A percentile compares a stretch with the other conserved stretches of the same genome.
Evolutionary conservation across 2,113 vertebrate species (phyloP).

Genomic region (Otis tarda): DNA sequence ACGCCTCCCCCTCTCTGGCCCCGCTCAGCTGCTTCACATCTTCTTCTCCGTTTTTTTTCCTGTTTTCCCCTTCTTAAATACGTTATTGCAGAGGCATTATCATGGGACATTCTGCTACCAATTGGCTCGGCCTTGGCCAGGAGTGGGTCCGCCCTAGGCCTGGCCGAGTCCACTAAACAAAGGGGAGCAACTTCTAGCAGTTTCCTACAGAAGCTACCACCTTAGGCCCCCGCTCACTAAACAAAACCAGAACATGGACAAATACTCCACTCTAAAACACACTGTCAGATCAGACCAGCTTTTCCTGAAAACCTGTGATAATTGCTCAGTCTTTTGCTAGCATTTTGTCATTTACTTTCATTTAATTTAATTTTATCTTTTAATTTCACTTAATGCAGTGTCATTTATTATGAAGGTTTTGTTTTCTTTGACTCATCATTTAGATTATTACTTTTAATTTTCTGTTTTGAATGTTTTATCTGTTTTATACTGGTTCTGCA

Average conservation of each 20-base stretch:
- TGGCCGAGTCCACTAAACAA: too few relatives aligned
- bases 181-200: too few relatives aligned
- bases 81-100: too few relatives aligned
- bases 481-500: background rate
- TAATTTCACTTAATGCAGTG: slow-evolving; percentile 55
- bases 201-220: too few relatives aligned
- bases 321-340: slow-evolving; percentile 41
- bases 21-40: too few relatives aligned
- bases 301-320: slow-evolving; percentile 35
- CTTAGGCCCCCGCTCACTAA: too few relatives aligned
- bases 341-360: slow-evolving; percentile 55
- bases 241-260: background rate
- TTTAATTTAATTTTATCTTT: slow-evolving; percentile 44
- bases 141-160: too few relatives aligned
- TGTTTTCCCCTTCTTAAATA: too few relatives aligned
- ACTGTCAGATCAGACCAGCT: slow-evolving; percentile 22
- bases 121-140: too few relatives aligned
- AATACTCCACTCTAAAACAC: slow-evolving; percentile 9
- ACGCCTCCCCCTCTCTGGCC: too few relatives aligned
- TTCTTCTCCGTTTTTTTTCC: too few relatives aligned
- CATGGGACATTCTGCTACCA: too few relatives aligned
- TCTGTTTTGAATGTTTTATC: background rate
- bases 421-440: slow-evolving; percentile 34
- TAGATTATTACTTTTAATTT: slow-evolving; percentile 46
- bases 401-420: slow-evolving; percentile 33